These are phyloP conservation scores for Colinus virginianus DNA, from an alignment of 2,113 vertebrate species.

Conservation along the genomic window DNA sequence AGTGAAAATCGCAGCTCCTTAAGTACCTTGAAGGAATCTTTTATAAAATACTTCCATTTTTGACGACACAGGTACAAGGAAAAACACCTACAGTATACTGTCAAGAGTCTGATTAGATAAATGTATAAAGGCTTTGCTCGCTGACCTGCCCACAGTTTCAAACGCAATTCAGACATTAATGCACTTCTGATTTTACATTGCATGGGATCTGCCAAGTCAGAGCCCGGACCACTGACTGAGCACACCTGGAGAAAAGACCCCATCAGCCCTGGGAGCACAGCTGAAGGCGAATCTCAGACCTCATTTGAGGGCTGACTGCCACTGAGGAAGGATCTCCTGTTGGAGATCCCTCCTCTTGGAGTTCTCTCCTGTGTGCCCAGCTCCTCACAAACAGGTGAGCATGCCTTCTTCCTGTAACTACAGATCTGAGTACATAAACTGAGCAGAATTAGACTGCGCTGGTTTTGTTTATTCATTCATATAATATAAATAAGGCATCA, in stretches of 20 bases:
- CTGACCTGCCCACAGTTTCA: not conserved
- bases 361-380: too few species aligned
- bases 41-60: not conserved
- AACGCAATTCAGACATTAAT: not conserved
- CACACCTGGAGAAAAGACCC: too few species aligned
- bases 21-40: not conserved
- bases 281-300: too few species aligned
- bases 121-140: not conserved
- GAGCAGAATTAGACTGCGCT: not conserved
- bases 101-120: not conserved
- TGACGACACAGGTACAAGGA: not conserved
- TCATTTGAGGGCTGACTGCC: too few species aligned
- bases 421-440: not conserved
- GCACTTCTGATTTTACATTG: not conserved
- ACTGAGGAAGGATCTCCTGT: too few species aligned
- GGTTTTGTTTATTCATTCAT: not conserved
- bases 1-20: not conserved
- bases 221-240: too few species aligned
- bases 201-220: too few species aligned
- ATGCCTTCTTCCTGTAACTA: too few species aligned
- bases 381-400: too few species aligned
- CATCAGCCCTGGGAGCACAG: too few species aligned
- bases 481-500: not conserved
- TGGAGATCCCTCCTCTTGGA: too few species aligned
- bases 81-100: not conserved